These are phyloP conservation scores for Eristalinus sepulchralis DNA, from an alignment of 2,888 invertebrate genomes.

Conservation along the genomic window DNA sequence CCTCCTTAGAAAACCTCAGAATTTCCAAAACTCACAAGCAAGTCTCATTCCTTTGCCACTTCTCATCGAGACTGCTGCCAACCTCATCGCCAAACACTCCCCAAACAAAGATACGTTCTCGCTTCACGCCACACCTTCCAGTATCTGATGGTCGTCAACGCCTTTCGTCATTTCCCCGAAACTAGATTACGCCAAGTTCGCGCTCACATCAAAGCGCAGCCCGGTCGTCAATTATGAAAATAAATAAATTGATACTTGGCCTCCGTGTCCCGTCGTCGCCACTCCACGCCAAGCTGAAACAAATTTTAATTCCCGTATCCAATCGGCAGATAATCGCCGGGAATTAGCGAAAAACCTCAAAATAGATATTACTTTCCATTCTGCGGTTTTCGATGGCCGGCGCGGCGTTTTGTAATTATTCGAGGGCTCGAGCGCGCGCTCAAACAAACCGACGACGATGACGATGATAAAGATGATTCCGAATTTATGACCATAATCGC, in stretches of 20 bases:
- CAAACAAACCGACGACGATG: conserved; percentile 15
- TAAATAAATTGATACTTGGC: neutral
- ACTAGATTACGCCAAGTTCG: too few relatives aligned
- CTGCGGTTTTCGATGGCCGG: neutral
- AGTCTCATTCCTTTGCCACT: too few relatives aligned
- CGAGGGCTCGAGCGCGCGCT: conserved; percentile 12
- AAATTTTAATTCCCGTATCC: conserved; percentile 26
- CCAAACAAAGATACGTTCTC: too few relatives aligned
- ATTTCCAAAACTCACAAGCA: too few relatives aligned
- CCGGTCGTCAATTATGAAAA: neutral
- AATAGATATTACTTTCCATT: conserved; percentile 40
- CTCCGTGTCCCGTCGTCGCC: neutral
- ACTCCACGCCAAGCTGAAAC: neutral
- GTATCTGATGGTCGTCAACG: neutral
- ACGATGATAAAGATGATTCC: conserved; percentile 40
- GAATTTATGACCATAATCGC: conserved; percentile 54
- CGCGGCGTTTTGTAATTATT: conserved; percentile 17
- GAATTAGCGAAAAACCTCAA: conserved; percentile 40
- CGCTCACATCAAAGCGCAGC: neutral
- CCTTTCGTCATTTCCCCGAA: neutral
- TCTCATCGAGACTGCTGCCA: too few relatives aligned
- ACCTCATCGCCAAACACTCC: too few relatives aligned
- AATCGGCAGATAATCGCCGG: neutral
- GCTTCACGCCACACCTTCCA: too few relatives aligned
- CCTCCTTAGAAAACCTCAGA: too few relatives aligned